Evolutionary conservation across 1,140 invertebrate genomes (phyloP).

Genomic region (Drosophila nikananu): DNA sequence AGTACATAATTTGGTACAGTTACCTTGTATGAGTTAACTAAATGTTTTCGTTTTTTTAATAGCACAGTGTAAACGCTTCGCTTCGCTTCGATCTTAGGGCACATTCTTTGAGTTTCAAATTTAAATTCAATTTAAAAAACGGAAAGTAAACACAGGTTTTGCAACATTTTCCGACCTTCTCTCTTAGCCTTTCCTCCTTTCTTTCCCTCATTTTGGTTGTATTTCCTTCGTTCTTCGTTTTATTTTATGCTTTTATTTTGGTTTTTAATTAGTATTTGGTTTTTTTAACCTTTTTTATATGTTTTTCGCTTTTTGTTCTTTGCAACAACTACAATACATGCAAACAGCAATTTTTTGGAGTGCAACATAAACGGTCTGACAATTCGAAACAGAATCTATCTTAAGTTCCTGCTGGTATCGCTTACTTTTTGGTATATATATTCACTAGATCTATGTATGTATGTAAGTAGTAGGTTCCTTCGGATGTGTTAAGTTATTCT

Average conservation of each 20-base stretch:
- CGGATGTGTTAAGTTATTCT: conserved; percentile 8
- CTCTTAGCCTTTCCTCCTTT: conserved; percentile 1
- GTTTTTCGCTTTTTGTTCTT: conserved; percentile 21
- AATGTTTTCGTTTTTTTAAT: conserved; percentile 60
- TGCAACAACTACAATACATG: conserved; percentile 70
- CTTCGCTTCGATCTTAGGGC: conserved; percentile 43
- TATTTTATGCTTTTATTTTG: conserved; percentile 12
- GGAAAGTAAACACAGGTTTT: conserved; percentile 25
- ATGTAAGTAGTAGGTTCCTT: conserved; percentile 10
- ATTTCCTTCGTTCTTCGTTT: neutral
- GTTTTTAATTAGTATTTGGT: conserved; percentile 20
- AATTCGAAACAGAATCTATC: conserved; percentile 24
- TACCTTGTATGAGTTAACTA: conserved; percentile 70
- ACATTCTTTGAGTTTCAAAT: conserved; percentile 53
- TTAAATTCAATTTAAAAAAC: conserved; percentile 16
- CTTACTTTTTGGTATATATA: conserved; percentile 36
- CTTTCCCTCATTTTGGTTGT: conserved; percentile 3
- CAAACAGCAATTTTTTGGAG: conserved; percentile 52
- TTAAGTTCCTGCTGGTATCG: conserved; percentile 17
- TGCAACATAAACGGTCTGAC: conserved; percentile 62
- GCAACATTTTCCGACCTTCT: conserved; percentile 14
- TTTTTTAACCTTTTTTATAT: neutral
- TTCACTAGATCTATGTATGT: conserved; percentile 39
- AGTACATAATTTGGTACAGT: conserved; percentile 60
- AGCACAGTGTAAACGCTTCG: conserved; percentile 66